These are phyloP conservation scores for Tachuris rubrigastra DNA, from an alignment of 2,113 vertebrate genomes.

Conservation along the genomic window DNA sequence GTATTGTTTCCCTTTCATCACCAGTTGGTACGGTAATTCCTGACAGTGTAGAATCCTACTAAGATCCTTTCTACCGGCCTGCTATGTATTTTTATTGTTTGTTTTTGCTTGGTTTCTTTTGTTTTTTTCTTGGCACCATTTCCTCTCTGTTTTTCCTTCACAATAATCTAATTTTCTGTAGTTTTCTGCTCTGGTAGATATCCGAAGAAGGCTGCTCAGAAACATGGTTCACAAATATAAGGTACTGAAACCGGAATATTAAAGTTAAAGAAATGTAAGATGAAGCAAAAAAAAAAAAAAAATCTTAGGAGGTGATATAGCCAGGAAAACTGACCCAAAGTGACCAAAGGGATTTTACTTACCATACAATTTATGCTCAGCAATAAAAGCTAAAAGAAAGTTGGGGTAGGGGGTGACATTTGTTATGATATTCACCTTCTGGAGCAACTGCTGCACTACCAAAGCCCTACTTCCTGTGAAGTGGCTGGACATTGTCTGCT, in stretches of 20 bases:
- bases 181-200: not conserved
- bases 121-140: not conserved
- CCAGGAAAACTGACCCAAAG: not conserved
- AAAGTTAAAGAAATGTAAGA: not conserved
- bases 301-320: not conserved
- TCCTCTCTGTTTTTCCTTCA: not conserved
- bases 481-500: not conserved
- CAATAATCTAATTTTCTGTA: not conserved
- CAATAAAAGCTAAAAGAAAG: not conserved
- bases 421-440: accelerated
- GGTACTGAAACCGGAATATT: not conserved
- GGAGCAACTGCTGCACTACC: accelerated
- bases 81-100: not conserved
- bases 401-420: not conserved
- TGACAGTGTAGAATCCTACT: not conserved
- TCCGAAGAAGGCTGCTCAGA: not conserved
- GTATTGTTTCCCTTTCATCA: not conserved
- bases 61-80: not conserved
- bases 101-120: not conserved
- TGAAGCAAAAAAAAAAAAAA: not conserved
- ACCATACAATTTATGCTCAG: not conserved
- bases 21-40: not conserved
- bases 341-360: not conserved
- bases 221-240: not conserved
- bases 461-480: not conserved